Evolutionary conservation across 2,797 vertebrate genomes (phyloP).

Genomic region (Anniella stebbinsi): DNA sequence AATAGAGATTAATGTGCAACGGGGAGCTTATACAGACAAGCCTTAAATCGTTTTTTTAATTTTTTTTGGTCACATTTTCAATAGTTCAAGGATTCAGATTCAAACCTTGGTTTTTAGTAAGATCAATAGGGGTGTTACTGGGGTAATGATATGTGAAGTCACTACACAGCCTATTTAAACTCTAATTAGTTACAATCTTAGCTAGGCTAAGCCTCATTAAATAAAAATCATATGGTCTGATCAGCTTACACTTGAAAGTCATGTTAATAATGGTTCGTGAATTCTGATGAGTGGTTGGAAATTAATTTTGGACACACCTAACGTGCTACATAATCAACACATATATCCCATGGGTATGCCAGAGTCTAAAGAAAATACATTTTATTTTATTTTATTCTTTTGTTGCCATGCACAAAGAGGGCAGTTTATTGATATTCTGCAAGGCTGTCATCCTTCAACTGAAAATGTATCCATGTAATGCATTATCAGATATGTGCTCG

Average conservation of each 20-base stretch:
- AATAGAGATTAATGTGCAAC: conserved; percentile 6
- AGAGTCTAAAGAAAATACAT: neutral
- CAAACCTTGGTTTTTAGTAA: neutral
- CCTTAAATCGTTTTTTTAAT: neutral
- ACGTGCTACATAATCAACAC: conserved; percentile 1
- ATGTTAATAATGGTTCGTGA: conserved; percentile 49
- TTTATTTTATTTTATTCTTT: conserved; percentile 20
- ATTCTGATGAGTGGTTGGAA: conserved; percentile 53
- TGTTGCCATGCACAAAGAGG: neutral
- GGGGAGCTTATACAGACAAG: neutral
- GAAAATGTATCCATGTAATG: neutral
- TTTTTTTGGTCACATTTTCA: conserved; percentile 56
- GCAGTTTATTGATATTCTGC: neutral
- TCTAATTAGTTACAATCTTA: conserved; percentile 61
- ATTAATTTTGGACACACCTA: conserved; percentile 36
- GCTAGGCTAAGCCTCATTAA: conserved; percentile 59
- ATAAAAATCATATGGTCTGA: conserved; percentile 50
- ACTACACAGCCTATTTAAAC: conserved; percentile 57
- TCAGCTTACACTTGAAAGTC: conserved; percentile 58
- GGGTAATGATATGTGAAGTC: conserved; percentile 33
- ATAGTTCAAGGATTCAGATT: conserved; percentile 57
- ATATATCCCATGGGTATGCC: neutral
- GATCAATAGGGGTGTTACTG: conserved; percentile 46
- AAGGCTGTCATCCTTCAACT: neutral
- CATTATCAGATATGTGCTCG: neutral